Evolutionary conservation across 2,888 invertebrate genomes (phyloP).

Genomic region (Papilio protenor): DNA sequence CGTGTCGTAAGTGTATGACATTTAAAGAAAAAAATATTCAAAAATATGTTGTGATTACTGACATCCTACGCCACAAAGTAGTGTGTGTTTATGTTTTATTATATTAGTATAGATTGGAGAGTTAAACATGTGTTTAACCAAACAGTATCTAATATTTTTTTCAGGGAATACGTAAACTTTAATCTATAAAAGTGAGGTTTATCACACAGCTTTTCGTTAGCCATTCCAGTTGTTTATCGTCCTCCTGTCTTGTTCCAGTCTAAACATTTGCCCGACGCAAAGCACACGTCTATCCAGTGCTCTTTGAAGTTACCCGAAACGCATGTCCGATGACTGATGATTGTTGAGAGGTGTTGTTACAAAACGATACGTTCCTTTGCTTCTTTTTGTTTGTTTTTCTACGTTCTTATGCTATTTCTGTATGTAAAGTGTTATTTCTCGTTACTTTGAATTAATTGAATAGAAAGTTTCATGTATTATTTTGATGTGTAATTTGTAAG

Average conservation of each 20-base stretch:
- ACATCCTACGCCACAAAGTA: too few relatives aligned
- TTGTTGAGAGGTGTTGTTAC: slow-evolving; percentile 25
- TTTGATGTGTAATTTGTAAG: not conserved
- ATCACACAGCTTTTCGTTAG: not conserved
- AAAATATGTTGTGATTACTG: too few relatives aligned
- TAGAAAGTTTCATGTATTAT: not conserved
- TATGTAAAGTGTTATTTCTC: not conserved
- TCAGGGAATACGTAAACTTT: not conserved
- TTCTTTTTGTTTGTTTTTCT: slow-evolving; percentile 4
- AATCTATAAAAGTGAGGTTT: not conserved
- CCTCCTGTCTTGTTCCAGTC: slow-evolving; percentile 30
- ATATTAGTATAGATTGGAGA: too few relatives aligned
- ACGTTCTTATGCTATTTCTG: slow-evolving; percentile 4
- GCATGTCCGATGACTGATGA: slow-evolving; percentile 38
- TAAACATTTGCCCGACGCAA: slow-evolving; percentile 37
- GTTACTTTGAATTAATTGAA: not conserved
- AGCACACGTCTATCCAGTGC: slow-evolving; percentile 34
- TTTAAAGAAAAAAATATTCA: too few relatives aligned
- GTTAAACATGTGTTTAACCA: too few relatives aligned
- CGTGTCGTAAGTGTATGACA: too few relatives aligned
- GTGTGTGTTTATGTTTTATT: too few relatives aligned
- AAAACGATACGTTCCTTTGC: slow-evolving; percentile 22
- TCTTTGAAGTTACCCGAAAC: slow-evolving; percentile 38
- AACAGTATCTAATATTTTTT: too few relatives aligned
- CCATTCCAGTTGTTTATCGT: slow-evolving; percentile 34